Evolutionary conservation across 2,797 vertebrate genomes (phyloP), one percentile per base, ranked within the genome.

Genomic region (Scolopax bukidnonensis): DNA sequence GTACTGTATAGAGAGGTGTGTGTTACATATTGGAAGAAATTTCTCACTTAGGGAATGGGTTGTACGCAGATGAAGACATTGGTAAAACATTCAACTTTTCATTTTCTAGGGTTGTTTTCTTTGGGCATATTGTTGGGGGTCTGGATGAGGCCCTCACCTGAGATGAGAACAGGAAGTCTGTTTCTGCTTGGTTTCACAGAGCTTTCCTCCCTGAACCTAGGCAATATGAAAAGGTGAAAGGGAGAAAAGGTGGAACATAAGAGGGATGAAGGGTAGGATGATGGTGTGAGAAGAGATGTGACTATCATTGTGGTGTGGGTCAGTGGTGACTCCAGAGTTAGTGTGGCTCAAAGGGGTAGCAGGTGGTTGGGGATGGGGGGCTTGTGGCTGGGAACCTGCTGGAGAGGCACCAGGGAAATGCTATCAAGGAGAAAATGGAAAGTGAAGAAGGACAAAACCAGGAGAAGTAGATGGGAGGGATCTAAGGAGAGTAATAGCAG

Each of bases 271-370:
- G 32, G 15, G 19, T 45, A 33, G 45, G 36, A 16, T 1, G 4
- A 7, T 16, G 12, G 5, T 30, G 23, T 5, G 12, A 61, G 61
- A 74, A 16, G 12, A 28, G 23, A 9, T 0, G n/a, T 20, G 47
- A 45, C 24, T 33, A 51, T 17, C 11, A 7, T 48, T 0, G 0
- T 16, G n/a, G 3, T 33, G 18, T 33, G 32, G 21, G 16, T 30
- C 23, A 19, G 13, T 2, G 25, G 14, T 33, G 30, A 45, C 23
- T 67, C 45, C 30, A 30, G 57, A 47, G 10, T 7, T 23, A 33
- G 23, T 40, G n/a, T 5, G 33, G 23, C 28, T 48, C 13, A 75
- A 53, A 45, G 11, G 4, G 4, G 10, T 61, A 47, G 6, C 12
- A 77, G 18, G 15, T 67, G 68, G 19, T 16, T 80, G 51, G 33